Evolutionary conservation across 2,797 vertebrate species (phyloP), one percentile per base, ranked within the genome.

Genomic region (Sphaeramia orbicularis): DNA sequence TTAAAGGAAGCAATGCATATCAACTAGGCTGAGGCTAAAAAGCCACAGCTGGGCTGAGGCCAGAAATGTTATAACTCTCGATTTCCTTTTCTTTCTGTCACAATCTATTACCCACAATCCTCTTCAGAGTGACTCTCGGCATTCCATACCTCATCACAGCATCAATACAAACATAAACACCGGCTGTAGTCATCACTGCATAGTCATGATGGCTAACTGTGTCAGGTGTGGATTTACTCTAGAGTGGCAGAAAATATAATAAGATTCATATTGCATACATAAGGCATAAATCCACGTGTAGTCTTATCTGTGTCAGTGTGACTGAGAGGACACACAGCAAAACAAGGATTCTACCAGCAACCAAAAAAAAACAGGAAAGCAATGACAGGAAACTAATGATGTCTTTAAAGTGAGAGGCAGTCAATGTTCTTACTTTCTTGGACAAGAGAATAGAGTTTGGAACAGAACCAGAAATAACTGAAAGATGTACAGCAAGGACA

Each of bases 1-100:
- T 83, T 87, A 88, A 86, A 84, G 66, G 71, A 87, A 85, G 80
- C 88, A 89, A 93, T 92, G 93, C 91, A 92, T 93, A 93, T 89
- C 85, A 92, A 93, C 59, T 42, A 93, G 84, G 75, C 57, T 56
- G 44, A 65, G 71, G 70, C 85, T 83, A 88, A 89, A 86, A 84
- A 89, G 86, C 72, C 88, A 84, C 92, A 92, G 89, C 89, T 92
- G 92, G 78, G 83, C 74, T 36, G 32, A 65, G 15, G 56, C 62
- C 71, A 48, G 61, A 78, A 75, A 83, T 83, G 76, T 78, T 86
- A 76, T 70, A 80, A 88, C 69, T 83, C 84, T 83, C 66, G 10
- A 64, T 77, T 87, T 87, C 61, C 77, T 66, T 91, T 79, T 82
- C 65, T 80, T 65, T 76, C 84, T 78, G 85, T 89, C 91, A 92